Evolutionary conservation across 2,888 invertebrate genomes (phyloP).

Genomic region (Plagiodera versicolora): DNA sequence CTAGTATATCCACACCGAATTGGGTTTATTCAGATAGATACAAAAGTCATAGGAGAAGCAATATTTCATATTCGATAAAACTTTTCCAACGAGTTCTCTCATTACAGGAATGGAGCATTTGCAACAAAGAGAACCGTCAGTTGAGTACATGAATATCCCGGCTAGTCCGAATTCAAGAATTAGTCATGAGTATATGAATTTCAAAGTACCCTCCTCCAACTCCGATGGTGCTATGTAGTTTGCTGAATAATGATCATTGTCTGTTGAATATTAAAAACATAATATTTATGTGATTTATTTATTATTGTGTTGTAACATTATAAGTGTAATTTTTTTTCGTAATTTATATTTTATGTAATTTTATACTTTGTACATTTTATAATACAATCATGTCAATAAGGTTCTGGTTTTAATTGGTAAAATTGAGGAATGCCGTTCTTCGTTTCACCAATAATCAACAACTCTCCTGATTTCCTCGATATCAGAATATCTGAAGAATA

Average conservation of each 20-base stretch:
- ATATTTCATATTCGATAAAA: not conserved
- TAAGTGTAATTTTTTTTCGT: slow-evolving; percentile 33
- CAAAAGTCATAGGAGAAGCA: slow-evolving; percentile 1
- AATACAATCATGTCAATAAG: slow-evolving; percentile 12
- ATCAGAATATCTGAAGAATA: too few species aligned
- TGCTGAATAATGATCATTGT: slow-evolving; percentile 18
- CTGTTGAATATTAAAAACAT: slow-evolving; percentile 26
- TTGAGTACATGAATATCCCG: slow-evolving; percentile 42
- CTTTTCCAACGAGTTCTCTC: not conserved
- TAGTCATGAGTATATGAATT: slow-evolving; percentile 48
- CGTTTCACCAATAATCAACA: not conserved
- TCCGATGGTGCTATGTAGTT: slow-evolving; percentile 17
- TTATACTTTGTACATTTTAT: slow-evolving; percentile 42
- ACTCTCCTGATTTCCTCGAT: too few species aligned
- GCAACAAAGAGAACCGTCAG: slow-evolving; percentile 20
- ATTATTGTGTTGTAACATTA: slow-evolving; percentile 38
- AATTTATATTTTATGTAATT: slow-evolving; percentile 40
- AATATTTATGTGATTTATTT: slow-evolving; percentile 41
- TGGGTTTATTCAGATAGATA: too few species aligned
- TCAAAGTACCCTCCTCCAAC: slow-evolving; percentile 38
- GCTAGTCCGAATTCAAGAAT: slow-evolving; percentile 22
- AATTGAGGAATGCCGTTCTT: not conserved
- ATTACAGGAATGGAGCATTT: slow-evolving; percentile 30
- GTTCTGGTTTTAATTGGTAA: not conserved
- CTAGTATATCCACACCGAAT: too few species aligned